These are phyloP conservation scores for Trichonephila inaurata DNA, from an alignment of 1,140 invertebrate genomes.

Conservation along the genomic window DNA sequence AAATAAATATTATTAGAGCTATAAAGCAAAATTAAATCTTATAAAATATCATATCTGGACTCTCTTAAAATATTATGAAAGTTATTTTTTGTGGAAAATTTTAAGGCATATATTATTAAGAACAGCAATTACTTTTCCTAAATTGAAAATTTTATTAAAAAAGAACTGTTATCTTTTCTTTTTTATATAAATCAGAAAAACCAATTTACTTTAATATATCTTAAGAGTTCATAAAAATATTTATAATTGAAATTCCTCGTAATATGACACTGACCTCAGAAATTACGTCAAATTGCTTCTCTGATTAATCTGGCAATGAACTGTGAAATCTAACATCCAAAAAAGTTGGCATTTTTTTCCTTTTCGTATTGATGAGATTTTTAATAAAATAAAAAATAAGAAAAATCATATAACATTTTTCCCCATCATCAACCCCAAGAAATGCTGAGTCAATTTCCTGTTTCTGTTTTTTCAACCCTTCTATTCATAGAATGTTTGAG, in stretches of 20 bases:
- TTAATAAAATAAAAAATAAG: background rate
- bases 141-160: too few species aligned
- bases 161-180: too few species aligned
- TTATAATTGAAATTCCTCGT: background rate
- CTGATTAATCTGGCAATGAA: conserved; percentile 4
- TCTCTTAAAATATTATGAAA: too few species aligned
- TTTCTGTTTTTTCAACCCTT: background rate
- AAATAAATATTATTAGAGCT: too few species aligned
- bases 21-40: too few species aligned
- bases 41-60: too few species aligned
- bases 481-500: background rate
- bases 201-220: too few species aligned
- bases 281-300: background rate
- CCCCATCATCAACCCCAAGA: background rate
- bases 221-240: background rate
- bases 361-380: background rate
- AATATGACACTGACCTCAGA: background rate
- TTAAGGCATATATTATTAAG: too few species aligned
- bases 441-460: background rate
- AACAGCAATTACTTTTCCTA: too few species aligned
- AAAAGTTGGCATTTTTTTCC: background rate
- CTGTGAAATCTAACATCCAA: conserved; percentile 6
- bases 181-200: too few species aligned
- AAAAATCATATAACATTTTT: background rate
- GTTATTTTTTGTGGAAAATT: too few species aligned